Evolutionary conservation across 1,140 invertebrate genomes (phyloP), one percentile per base, ranked within the genome.

Genomic region (Schlechtendalia chinensis): DNA sequence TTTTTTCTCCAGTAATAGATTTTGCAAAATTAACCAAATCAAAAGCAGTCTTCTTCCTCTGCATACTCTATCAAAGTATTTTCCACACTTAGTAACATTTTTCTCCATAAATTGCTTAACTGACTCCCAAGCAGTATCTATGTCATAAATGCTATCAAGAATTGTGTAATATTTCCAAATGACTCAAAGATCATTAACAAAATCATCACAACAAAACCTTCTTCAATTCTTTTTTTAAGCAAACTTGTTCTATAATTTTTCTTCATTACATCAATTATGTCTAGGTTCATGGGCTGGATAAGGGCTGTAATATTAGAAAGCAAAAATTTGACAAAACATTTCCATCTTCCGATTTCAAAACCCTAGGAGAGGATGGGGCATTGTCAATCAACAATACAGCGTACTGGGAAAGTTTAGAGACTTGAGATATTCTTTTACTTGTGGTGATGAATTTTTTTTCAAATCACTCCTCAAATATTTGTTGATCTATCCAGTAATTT

Each of bases 391-490:
- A 2, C 11, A 67, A 45, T 67, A 65, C 14, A 63, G 29, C 32
- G 39, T 67, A 47, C 65, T 47, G 63, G 45, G 22, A 47, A 50
- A 17, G 12, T 24, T 69, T 69, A 16, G 65, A 69, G 22, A 50
- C 14, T 69, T 50, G 22, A 50, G 39, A 69, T 17, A 14, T 50
- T 50, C n/a, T 69, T 1, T 69, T 45, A 45, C 10, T 67, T 47
- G 11, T 47, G 11, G 11, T 19, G 11, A 61, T 22, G 24, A 59
- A 59, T 22, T 59, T 59, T 17, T 59, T 59, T 59, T 59, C 56
- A 59, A 59, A 59, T n/a, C 56, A 59, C 56, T 59, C 56, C 24
- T 59, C 24, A 59, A 59, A 59, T 59, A 59, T 59, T 59, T 59
- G n/a, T 59, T 59, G 56, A 59, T 59, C 24, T 12, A 59, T 59